phyloP scores from a whole-genome alignment of 2,797 vertebrate species.

The Arctocebus calabarensis region DNA sequence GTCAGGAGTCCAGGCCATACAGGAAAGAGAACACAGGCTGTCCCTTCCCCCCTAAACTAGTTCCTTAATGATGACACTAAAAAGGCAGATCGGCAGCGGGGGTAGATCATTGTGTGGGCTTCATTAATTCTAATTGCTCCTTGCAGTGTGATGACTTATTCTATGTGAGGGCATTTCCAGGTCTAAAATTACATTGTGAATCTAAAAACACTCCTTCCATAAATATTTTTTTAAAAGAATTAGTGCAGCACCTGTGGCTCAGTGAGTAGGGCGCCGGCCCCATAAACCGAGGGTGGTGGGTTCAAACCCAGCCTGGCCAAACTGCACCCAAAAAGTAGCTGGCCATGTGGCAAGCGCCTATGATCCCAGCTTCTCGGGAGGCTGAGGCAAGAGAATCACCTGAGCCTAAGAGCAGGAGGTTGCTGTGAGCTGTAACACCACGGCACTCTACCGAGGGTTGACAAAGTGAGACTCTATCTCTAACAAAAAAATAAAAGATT shows the following conservation, averaged over 20 bases:
- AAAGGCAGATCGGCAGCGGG: background rate
- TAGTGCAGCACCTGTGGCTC: no score
- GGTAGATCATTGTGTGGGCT: background rate
- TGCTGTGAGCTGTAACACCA: no score
- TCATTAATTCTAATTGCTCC: background rate
- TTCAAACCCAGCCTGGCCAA: no score
- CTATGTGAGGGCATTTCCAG: background rate
- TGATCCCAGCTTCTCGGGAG: no score
- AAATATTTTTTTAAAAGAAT: background rate
- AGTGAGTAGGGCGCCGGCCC: no score
- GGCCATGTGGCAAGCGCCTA: no score
- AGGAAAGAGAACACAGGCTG: background rate
- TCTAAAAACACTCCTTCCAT: constrained; percentile 8
- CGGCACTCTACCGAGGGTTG: no score
- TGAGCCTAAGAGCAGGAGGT: no score
- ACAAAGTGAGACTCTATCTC: no score
- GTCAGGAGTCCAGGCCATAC: background rate
- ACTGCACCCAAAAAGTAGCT: no score
- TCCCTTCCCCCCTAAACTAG: background rate
- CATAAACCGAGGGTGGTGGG: no score
- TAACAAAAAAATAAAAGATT: background rate
- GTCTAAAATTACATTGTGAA: background rate
- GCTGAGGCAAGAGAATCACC: no score
- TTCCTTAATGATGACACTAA: background rate
- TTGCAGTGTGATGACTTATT: background rate